Conservation (phyloP, 1,140 invertebrate genomes). For the Pseudomyrmex sp. region DNA sequence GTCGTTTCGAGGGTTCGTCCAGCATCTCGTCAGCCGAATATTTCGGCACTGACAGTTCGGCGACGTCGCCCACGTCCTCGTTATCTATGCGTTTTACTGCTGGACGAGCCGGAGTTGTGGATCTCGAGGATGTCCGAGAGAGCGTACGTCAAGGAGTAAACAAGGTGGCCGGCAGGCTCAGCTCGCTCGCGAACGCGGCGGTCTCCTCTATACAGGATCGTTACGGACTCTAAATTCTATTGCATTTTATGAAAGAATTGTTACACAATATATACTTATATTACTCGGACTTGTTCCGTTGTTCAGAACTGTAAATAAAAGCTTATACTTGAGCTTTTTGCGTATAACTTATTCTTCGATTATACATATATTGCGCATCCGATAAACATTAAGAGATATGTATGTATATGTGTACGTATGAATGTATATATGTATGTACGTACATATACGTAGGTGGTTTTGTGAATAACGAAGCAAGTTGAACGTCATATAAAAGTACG, state of each 20-base stretch:
- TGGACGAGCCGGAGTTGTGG: slow-evolving; percentile 79
- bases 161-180: slow-evolving; percentile 97
- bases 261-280: slow-evolving; percentile 64
- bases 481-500: slow-evolving; percentile 19
- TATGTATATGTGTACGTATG: neutral
- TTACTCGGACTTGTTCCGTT: slow-evolving; percentile 76
- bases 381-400: neutral
- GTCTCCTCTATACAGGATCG: slow-evolving; percentile 95
- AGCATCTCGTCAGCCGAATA: slow-evolving; percentile 98
- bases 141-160: slow-evolving; percentile 98
- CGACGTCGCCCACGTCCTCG: slow-evolving; percentile 77
- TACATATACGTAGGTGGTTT: slow-evolving; percentile 4
- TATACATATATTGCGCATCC: neutral
- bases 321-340: slow-evolving; percentile 72
- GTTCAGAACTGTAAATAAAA: slow-evolving; percentile 83
- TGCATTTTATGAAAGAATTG: slow-evolving; percentile 67
- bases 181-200: slow-evolving; percentile 96
- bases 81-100: slow-evolving; percentile 76
- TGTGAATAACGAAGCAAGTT: neutral
- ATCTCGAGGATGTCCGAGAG: slow-evolving; percentile 98
- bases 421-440: neutral
- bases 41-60: slow-evolving; percentile 90
- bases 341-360: slow-evolving; percentile 43
- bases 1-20: slow-evolving; percentile 94
- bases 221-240: slow-evolving; percentile 78